These are phyloP conservation scores for Petrophora chlorosata DNA, from an alignment of 2,888 invertebrate species.

Conservation along the genomic window DNA sequence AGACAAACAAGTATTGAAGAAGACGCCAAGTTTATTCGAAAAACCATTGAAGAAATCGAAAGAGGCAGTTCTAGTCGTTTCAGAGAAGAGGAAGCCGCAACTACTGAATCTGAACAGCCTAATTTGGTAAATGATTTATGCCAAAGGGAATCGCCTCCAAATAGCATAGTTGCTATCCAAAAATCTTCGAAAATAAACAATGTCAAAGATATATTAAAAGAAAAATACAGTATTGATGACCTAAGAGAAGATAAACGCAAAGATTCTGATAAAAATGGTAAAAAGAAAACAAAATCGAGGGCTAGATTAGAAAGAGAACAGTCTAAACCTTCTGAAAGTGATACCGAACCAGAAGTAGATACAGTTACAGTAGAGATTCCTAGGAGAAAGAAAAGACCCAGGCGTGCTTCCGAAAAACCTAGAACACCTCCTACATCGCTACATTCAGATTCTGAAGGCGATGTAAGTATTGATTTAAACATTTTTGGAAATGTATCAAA, in stretches of 20 bases:
- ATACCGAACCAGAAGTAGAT: constrained; percentile 75
- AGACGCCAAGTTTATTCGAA: constrained; percentile 74
- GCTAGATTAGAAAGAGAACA: constrained; percentile 77
- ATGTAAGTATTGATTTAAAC: constrained; percentile 52
- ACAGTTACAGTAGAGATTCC: constrained; percentile 81
- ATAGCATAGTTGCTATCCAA: constrained; percentile 48
- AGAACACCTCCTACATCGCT: constrained; percentile 72
- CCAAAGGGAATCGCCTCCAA: constrained; percentile 45
- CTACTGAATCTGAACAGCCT: constrained; percentile 37
- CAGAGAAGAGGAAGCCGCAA: constrained; percentile 49
- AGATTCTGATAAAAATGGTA: constrained; percentile 69
- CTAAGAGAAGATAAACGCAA: constrained; percentile 65
- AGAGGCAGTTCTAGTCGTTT: constrained; percentile 67
- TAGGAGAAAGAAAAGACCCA: constrained; percentile 70
- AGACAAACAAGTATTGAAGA: constrained; percentile 76
- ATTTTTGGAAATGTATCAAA: constrained; percentile 4
- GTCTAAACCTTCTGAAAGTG: constrained; percentile 79
- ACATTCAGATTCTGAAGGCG: constrained; percentile 77
- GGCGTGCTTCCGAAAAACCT: constrained; percentile 73
- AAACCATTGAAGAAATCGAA: constrained; percentile 79
- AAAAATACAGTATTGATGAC: constrained; percentile 55
- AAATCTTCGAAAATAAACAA: constrained; percentile 51
- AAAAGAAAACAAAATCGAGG: constrained; percentile 76
- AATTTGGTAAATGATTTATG: constrained; percentile 39
- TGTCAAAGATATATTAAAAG: constrained; percentile 37